Conservation (phyloP, 2,888 invertebrate species). For the Brachylomia viminalis region DNA sequence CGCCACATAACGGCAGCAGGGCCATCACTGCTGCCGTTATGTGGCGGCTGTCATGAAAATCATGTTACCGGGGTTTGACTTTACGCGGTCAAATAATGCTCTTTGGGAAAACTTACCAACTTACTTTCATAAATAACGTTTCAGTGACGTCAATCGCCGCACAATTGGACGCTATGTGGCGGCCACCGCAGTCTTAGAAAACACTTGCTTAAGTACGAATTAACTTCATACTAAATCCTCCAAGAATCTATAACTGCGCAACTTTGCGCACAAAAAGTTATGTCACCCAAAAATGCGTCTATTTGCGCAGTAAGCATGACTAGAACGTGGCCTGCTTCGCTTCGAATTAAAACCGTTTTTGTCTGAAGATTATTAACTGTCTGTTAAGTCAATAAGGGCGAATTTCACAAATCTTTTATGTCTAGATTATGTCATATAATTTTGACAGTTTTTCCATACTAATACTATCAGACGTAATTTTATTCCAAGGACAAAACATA, state of each 20-base stretch:
- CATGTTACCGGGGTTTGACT: not conserved
- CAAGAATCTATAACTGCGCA: not conserved
- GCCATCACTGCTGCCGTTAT: no score
- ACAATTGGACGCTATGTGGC: not conserved
- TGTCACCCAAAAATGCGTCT: slow-evolving; percentile 25
- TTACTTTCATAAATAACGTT: not conserved
- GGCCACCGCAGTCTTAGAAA: not conserved
- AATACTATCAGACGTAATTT: no score
- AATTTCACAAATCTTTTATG: no score
- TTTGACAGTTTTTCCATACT: no score
- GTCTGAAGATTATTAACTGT: slow-evolving; percentile 23
- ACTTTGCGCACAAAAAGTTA: slow-evolving; percentile 16
- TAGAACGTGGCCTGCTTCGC: slow-evolving; percentile 25
- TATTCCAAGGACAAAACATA: no score
- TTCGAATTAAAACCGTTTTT: slow-evolving; percentile 15
- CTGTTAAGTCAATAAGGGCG: no score
- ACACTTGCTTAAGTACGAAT: not conserved
- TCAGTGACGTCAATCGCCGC: not conserved
- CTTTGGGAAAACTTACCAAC: no score
- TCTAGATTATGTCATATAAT: no score
- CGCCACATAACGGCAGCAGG: not conserved
- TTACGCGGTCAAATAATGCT: not conserved
- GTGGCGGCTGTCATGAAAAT: not conserved
- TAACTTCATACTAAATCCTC: not conserved
- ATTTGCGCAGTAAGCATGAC: slow-evolving; percentile 22